These are phyloP conservation scores for Aspidiotus rigidus DNA, from an alignment of 2,888 invertebrate species.

Conservation along the genomic window DNA sequence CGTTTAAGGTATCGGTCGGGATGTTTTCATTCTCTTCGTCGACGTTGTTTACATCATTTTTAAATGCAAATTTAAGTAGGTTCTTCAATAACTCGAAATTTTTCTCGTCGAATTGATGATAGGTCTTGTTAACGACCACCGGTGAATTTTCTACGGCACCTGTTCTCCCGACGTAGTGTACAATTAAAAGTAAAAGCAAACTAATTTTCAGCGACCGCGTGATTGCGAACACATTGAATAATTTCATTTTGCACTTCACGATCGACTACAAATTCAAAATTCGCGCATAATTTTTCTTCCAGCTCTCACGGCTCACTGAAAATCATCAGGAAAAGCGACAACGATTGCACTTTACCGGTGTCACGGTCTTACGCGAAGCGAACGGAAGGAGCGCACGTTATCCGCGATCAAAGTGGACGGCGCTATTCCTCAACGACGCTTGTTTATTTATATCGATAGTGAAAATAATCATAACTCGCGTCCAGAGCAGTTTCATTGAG, in stretches of 20 bases:
- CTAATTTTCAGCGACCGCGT: background rate
- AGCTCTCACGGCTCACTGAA: background rate
- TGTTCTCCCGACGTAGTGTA: background rate
- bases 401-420: conserved; percentile 14
- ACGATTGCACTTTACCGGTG: conserved; percentile 1
- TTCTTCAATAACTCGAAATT: conserved; percentile 8
- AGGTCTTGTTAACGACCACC: background rate
- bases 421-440: background rate
- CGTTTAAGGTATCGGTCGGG: conserved; percentile 44
- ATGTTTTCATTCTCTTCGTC: background rate
- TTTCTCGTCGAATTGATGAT: conserved; percentile 4
- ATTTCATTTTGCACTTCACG: no score
- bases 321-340: background rate
- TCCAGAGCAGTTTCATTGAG: conserved; percentile 10
- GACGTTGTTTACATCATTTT: background rate
- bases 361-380: conserved; percentile 2
- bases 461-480: no score
- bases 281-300: no score
- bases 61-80: conserved; percentile 9
- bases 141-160: background rate
- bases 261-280: no score
- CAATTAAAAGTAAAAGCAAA: background rate
- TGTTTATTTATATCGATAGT: no score
- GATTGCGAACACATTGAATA: background rate
- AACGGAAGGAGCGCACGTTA: background rate